Evolutionary conservation across 1,140 invertebrate species (phyloP).

Genomic region (Microplitis mediator): DNA sequence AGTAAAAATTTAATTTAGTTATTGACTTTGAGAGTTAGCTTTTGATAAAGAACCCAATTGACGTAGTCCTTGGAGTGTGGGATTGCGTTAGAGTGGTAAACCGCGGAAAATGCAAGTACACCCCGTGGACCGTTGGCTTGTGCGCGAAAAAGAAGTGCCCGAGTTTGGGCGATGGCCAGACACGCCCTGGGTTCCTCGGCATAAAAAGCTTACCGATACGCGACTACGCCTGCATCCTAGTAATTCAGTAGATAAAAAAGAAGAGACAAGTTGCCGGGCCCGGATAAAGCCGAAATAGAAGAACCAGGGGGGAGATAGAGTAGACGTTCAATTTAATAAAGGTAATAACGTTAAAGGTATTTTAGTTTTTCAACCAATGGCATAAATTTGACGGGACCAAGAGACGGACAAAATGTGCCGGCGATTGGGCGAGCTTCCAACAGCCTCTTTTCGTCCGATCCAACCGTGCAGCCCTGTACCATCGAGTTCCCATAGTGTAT

Average conservation of each 20-base stretch:
- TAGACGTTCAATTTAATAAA: constrained; percentile 60
- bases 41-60: constrained; percentile 7
- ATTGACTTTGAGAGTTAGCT: neutral
- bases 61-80: neutral
- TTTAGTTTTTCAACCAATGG: constrained; percentile 37
- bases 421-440: constrained; percentile 60
- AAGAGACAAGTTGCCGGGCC: neutral
- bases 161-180: constrained; percentile 45
- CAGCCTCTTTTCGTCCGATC: constrained; percentile 43
- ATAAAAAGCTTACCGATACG: constrained; percentile 45
- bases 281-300: neutral
- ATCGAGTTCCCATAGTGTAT: neutral
- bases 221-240: constrained; percentile 30
- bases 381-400: constrained; percentile 43
- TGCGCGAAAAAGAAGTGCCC: constrained; percentile 26
- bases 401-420: constrained; percentile 53
- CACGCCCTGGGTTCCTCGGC: constrained; percentile 40
- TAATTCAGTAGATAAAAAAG: neutral
- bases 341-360: constrained; percentile 61
- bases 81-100: constrained; percentile 16
- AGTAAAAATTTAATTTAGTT: neutral
- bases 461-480: too few species aligned
- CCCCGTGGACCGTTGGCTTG: constrained; percentile 6
- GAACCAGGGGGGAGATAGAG: neutral
- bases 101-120: constrained; percentile 25